These are phyloP conservation scores for Coregonus sp. DNA, from an alignment of 2,797 vertebrate species.

Conservation along the genomic window DNA sequence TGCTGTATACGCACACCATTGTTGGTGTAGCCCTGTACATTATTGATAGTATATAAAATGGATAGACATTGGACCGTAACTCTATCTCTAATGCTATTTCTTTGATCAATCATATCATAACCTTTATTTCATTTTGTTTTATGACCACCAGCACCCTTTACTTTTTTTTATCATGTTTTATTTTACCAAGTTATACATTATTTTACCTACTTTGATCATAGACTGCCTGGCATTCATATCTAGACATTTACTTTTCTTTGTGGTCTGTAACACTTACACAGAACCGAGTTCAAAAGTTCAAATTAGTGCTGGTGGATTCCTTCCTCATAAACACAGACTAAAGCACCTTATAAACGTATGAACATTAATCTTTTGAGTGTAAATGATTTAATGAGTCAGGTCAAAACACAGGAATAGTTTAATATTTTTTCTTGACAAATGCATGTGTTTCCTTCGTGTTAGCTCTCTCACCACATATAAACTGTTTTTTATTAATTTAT, in stretches of 20 bases:
- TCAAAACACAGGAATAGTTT: constrained; percentile 24
- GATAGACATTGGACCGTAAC: no score
- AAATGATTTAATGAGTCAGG: constrained; percentile 74
- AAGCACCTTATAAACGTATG: constrained; percentile 58
- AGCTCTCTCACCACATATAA: constrained; percentile 44
- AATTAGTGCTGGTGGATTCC: constrained; percentile 35
- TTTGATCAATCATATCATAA: no score
- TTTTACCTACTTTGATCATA: no score
- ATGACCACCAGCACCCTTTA: not conserved
- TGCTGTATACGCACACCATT: no score
- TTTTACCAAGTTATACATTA: no score
- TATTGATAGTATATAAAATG: no score
- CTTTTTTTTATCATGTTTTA: no score
- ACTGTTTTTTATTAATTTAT: constrained; percentile 54
- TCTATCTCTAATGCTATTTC: no score
- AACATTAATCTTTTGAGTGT: constrained; percentile 65
- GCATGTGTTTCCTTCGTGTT: constrained; percentile 24
- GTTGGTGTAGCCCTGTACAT: no score
- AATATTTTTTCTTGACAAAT: constrained; percentile 33
- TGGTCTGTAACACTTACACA: constrained; percentile 26
- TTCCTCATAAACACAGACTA: constrained; percentile 32
- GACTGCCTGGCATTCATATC: not conserved
- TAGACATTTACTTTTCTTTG: constrained; percentile 18
- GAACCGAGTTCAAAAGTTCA: constrained; percentile 65
- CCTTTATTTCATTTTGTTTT: not conserved